phyloP scores from a whole-genome alignment of 2,113 vertebrate genomes.

The Delphinapterus leucas region DNA sequence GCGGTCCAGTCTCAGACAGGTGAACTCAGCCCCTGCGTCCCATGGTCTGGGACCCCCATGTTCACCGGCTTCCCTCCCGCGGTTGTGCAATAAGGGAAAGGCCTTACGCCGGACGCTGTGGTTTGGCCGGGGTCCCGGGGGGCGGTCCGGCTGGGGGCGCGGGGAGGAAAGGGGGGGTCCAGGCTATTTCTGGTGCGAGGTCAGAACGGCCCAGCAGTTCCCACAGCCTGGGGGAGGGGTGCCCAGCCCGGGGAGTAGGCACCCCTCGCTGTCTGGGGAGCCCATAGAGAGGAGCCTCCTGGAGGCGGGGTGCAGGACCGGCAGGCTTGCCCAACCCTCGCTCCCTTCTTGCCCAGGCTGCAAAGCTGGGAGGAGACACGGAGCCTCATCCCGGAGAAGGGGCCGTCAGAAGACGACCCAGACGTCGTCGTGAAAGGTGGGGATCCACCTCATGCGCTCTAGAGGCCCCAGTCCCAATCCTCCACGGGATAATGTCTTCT shows the following conservation, averaged over 20 bases:
- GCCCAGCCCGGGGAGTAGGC: background rate
- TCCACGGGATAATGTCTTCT: background rate
- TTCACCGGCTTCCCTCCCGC: background rate
- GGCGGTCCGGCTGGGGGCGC: conserved; percentile 67
- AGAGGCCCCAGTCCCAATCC: background rate
- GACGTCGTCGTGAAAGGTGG: conserved; percentile 93
- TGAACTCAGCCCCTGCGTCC: conserved; percentile 77
- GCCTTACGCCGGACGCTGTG: conserved; percentile 74
- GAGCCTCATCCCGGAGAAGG: conserved; percentile 92
- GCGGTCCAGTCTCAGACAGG: conserved; percentile 90
- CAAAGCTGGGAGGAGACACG: conserved; percentile 90
- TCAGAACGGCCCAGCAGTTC: background rate
- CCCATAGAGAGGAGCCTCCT: conserved; percentile 42
- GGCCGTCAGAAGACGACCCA: conserved; percentile 87
- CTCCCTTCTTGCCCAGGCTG: conserved; percentile 75
- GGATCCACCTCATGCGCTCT: background rate
- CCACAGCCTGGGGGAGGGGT: conserved; percentile 62
- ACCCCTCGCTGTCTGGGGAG: background rate
- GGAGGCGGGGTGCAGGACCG: background rate
- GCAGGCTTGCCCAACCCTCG: background rate
- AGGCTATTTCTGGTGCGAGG: conserved; percentile 70
- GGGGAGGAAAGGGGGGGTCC: conserved; percentile 56
- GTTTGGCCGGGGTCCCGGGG: conserved; percentile 75
- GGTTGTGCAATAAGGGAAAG: conserved; percentile 75
- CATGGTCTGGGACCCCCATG: conserved; percentile 21